Base-by-base conservation (phyloP, 2,888 invertebrate species). In the Pheosia tremula region DNA sequence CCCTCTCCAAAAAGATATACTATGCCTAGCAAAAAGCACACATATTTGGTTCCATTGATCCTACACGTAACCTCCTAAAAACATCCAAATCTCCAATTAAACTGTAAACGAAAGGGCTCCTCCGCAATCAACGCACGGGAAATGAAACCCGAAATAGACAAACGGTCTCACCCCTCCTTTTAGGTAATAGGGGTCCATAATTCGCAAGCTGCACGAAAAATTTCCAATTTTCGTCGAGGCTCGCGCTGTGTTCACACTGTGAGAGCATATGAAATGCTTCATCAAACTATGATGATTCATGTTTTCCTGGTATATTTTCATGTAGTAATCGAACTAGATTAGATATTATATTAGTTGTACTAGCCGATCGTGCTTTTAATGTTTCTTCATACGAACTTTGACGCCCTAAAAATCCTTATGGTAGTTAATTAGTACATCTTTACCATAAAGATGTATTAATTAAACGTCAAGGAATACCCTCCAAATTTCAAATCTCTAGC, bases 81-180 rank as follows among this genome's bases (percentile, higher is more conserved):
- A 11, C 55, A 55, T 39, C 38, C 55, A 63, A 64, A 37, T 55
- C 58, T 56, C 24, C 64, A 71, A 67, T 73, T 65, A 70, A 56
- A 56, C 53, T 39, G 54, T 62, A 60, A 69, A 58, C 49, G 56
- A 56, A 56, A 56, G 36, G 57, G 43, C 47, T 61, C 59, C 60
- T 59, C 52, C 62, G 67, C 66, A 70, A 70, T 77, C 77, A 75
- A 67, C 64, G 62, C 66, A 57, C 69, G 63, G 74, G 75, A 75
- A 79, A 78, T 80, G 72, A 74, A 80, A 74, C 69, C 69, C 67
- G 60, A 69, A 71, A 67, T 66, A 68, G 71, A 75, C 69, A 74
- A 74, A 70, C 68, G 68, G 64, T 52, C 59, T 63, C 62, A 49
- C 53, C 62, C 56, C 58, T 59, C 59, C 62, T 62, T 61, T 59